Conservation (phyloP, 2,888 invertebrate genomes). For the Ferrisia virgata region DNA sequence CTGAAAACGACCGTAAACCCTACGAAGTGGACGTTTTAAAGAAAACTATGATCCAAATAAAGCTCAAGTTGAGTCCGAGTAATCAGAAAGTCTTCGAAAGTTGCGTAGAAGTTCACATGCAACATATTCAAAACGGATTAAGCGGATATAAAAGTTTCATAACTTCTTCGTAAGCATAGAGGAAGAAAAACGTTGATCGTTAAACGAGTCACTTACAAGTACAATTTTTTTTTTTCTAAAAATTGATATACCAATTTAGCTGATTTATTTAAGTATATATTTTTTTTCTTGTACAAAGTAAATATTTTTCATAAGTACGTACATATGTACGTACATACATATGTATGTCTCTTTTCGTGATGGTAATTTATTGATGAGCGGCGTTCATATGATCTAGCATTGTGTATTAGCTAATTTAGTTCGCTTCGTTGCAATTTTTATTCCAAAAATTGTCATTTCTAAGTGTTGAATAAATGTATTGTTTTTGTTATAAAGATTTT, state of each 20-base stretch:
- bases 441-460: slow-evolving; percentile 30
- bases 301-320: no score
- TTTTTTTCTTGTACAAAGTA: no score
- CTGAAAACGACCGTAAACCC: slow-evolving; percentile 70
- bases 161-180: slow-evolving; percentile 50
- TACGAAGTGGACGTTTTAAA: slow-evolving; percentile 87
- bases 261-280: neutral
- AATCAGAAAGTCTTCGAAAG: slow-evolving; percentile 80
- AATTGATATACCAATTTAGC: neutral
- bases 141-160: slow-evolving; percentile 49
- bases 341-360: neutral
- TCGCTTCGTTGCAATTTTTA: slow-evolving; percentile 14
- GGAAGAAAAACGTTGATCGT: neutral
- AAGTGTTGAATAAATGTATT: slow-evolving; percentile 29
- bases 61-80: slow-evolving; percentile 69
- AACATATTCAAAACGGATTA: slow-evolving; percentile 51
- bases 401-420: neutral
- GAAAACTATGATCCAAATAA: slow-evolving; percentile 87
- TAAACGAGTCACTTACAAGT: neutral
- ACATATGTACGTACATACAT: neutral
- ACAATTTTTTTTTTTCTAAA: neutral
- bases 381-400: neutral
- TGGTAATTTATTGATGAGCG: neutral
- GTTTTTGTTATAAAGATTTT: neutral
- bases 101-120: slow-evolving; percentile 70